A percentile compares a stretch with the other conserved stretches of the same genome.
Conservation (phyloP, 1,140 invertebrate genomes). For the Cataglyphis hispanica region DNA sequence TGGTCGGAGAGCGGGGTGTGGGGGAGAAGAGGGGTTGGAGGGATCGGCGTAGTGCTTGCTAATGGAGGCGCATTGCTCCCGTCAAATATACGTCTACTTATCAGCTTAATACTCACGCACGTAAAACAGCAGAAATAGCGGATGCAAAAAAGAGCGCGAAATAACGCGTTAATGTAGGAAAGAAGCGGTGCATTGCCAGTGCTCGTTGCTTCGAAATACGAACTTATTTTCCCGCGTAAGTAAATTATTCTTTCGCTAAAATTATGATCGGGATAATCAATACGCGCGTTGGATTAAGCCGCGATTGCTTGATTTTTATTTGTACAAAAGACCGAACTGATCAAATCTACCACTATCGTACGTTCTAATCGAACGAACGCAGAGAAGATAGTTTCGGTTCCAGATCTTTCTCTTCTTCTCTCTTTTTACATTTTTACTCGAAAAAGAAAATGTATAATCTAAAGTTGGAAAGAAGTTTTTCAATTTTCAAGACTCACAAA, state of each 20-base stretch:
- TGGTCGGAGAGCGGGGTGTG: constrained; percentile 62
- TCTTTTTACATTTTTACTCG: not conserved
- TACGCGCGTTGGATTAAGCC: not conserved
- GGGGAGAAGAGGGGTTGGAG: constrained; percentile 58
- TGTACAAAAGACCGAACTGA: not conserved
- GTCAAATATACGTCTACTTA: constrained; percentile 78
- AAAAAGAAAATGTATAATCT: not conserved
- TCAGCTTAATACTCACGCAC: constrained; percentile 74
- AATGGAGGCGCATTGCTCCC: constrained; percentile 76
- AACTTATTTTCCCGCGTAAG: not conserved
- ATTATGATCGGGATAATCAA: not conserved
- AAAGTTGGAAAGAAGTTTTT: constrained; percentile 18
- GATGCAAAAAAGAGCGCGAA: constrained; percentile 34
- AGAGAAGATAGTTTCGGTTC: not conserved
- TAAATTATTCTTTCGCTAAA: constrained; percentile 33
- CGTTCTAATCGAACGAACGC: not conserved
- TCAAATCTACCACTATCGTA: too few species aligned
- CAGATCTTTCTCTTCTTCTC: not conserved
- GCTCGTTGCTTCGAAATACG: not conserved
- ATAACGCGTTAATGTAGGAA: constrained; percentile 18
- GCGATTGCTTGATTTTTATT: constrained; percentile 8
- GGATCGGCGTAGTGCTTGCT: constrained; percentile 73
- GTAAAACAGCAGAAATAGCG: constrained; percentile 68
- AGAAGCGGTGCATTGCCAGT: constrained; percentile 9
- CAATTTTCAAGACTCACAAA: constrained; percentile 29